These are phyloP conservation scores for Altica lythri DNA, from an alignment of 2,888 invertebrate genomes.

Conservation along the genomic window DNA sequence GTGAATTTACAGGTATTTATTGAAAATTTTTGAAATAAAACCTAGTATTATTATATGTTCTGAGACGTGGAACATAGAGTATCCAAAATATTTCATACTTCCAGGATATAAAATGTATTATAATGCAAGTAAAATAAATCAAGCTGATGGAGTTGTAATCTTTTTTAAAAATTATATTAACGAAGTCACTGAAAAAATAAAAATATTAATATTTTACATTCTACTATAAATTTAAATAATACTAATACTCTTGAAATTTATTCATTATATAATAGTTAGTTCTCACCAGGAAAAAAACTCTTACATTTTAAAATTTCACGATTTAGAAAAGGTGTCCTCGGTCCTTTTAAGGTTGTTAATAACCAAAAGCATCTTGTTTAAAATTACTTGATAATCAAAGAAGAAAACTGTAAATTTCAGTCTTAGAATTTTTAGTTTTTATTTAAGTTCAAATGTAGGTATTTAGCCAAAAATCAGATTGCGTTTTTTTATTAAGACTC, in stretches of 20 bases:
- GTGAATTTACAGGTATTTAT: not conserved
- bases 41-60: not conserved
- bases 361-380: too few species aligned
- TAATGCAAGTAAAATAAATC: not conserved
- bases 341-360: too few species aligned
- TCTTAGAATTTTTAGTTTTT: too few species aligned
- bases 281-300: too few species aligned
- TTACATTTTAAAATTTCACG: too few species aligned
- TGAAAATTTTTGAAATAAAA: not conserved
- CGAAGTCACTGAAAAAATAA: too few species aligned
- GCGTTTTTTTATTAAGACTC: too few species aligned
- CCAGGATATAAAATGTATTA: not conserved
- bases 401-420: too few species aligned
- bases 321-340: too few species aligned
- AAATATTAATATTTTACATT: not conserved
- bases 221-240: not conserved
- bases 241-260: not conserved
- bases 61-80: not conserved
- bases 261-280: not conserved
- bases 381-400: too few species aligned
- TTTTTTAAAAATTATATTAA: not conserved
- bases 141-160: not conserved
- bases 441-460: too few species aligned
- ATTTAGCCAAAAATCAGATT: too few species aligned
- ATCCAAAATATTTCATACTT: not conserved